These are phyloP conservation scores for Apamea anceps DNA, from an alignment of 2,888 invertebrate species.

Conservation along the genomic window DNA sequence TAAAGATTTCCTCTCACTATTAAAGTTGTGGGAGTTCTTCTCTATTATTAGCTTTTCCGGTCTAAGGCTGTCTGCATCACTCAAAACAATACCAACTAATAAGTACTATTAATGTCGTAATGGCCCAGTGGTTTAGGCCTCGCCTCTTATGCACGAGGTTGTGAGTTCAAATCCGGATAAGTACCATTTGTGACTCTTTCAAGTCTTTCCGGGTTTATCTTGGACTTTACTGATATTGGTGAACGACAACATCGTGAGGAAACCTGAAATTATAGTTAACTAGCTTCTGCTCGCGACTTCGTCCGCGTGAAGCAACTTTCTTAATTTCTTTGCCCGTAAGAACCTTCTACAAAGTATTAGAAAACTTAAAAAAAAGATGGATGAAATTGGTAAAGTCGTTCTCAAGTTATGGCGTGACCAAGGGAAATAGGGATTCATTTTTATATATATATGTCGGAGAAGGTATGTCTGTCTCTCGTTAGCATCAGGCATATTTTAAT, in stretches of 20 bases:
- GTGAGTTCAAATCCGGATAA: background rate
- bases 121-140: background rate
- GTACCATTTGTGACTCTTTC: background rate
- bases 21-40: background rate
- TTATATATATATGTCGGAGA: too few relatives aligned
- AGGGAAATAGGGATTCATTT: too few relatives aligned
- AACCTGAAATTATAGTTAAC: background rate
- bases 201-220: background rate
- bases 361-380: too few relatives aligned
- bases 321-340: too few relatives aligned
- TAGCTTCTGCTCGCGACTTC: too few relatives aligned
- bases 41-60: conserved; percentile 16
- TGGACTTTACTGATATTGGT: background rate
- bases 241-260: background rate
- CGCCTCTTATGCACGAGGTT: background rate
- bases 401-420: too few relatives aligned
- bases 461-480: too few relatives aligned
- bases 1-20: conserved; percentile 9
- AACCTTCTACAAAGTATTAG: too few relatives aligned
- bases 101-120: conserved; percentile 2
- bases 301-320: too few relatives aligned
- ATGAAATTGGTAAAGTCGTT: too few relatives aligned
- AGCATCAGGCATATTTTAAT: too few relatives aligned
- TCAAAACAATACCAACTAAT: conserved; percentile 4
- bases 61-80: background rate